Evolutionary conservation across 2,888 invertebrate genomes (phyloP).

Genomic region (Megastigmus dorsalis): DNA sequence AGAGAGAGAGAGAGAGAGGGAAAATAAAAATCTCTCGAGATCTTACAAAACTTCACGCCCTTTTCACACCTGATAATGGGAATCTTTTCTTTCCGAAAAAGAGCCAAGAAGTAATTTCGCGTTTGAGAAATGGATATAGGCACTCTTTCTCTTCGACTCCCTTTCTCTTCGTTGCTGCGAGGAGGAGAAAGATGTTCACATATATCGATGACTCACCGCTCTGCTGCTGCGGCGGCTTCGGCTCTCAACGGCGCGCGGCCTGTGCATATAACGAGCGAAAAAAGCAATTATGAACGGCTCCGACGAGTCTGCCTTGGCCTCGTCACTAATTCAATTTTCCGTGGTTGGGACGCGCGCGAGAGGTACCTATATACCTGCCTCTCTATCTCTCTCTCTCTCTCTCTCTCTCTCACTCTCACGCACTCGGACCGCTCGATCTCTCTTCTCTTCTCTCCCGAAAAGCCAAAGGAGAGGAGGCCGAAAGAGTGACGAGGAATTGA

Average conservation of each 20-base stretch:
- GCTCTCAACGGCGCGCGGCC: too few relatives aligned
- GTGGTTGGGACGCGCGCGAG: slow-evolving; percentile 34
- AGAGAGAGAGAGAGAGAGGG: neutral
- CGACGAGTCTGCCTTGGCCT: slow-evolving; percentile 46
- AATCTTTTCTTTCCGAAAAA: slow-evolving; percentile 51
- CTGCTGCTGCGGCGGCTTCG: neutral
- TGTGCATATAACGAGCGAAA: slow-evolving; percentile 48
- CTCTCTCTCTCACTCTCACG: neutral
- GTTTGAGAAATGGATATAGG: slow-evolving; percentile 51
- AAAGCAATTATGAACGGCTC: slow-evolving; percentile 54
- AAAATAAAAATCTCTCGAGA: slow-evolving; percentile 2
- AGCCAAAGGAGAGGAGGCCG: slow-evolving; percentile 7
- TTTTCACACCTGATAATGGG: slow-evolving; percentile 54
- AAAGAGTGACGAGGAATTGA: slow-evolving; percentile 50
- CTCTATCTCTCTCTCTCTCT: slow-evolving; percentile 12
- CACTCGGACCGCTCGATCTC: too few relatives aligned
- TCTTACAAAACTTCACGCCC: slow-evolving; percentile 48
- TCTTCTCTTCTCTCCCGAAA: slow-evolving; percentile 42
- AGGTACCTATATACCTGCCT: slow-evolving; percentile 26
- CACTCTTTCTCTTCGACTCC: too few relatives aligned
- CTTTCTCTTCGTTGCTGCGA: too few relatives aligned
- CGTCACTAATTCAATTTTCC: slow-evolving; percentile 57
- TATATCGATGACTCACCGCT: slow-evolving; percentile 54
- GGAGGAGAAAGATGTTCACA: slow-evolving; percentile 9
- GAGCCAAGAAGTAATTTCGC: slow-evolving; percentile 48